These are phyloP conservation scores for Podargus strigoides DNA, from an alignment of 2,797 vertebrate species.

Conservation along the genomic window DNA sequence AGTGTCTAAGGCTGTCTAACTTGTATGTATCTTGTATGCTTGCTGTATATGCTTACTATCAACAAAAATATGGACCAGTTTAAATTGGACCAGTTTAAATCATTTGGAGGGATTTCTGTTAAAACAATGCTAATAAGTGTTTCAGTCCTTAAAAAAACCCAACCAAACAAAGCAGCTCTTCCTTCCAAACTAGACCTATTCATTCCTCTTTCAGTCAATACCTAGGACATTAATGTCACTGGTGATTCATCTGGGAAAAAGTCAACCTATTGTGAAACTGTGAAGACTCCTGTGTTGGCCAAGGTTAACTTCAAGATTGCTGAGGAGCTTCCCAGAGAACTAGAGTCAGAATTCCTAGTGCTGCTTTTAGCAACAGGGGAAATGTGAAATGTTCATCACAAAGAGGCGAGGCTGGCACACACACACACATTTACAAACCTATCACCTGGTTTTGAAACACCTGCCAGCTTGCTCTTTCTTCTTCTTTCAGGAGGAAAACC, in stretches of 20 bases:
- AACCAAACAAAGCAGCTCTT: neutral
- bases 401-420: neutral
- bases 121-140: neutral
- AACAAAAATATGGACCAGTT: neutral
- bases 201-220: neutral
- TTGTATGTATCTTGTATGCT: no score
- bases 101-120: neutral
- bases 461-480: neutral
- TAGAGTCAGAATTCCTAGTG: neutral
- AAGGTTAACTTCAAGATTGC: neutral
- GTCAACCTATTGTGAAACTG: neutral
- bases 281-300: neutral
- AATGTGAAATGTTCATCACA: neutral
- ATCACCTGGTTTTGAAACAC: neutral
- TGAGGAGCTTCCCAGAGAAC: neutral
- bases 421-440: neutral
- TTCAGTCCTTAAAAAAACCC: neutral
- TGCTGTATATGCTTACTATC: neutral
- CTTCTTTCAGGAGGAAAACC: neutral
- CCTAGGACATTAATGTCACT: neutral
- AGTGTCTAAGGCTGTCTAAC: neutral
- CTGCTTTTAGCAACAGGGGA: neutral
- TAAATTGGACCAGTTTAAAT: neutral
- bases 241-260: neutral
- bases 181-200: neutral